Base-by-base conservation (phyloP, 2,888 invertebrate species). In the Lepidochrysops patricia region DNA sequence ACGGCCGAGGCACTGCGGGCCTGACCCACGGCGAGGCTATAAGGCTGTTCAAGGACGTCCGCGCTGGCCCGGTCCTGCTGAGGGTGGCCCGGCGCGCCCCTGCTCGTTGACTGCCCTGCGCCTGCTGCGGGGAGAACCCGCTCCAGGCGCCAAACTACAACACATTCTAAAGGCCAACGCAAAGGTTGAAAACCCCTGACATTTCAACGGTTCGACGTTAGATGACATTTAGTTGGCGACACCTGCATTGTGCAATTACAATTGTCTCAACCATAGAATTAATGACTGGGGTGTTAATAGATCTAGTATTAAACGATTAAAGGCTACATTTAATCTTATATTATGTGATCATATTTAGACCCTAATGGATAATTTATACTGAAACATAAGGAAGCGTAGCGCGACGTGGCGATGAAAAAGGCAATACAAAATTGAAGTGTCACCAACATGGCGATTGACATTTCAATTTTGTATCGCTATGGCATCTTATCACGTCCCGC, bases 11-110 rank as follows among this genome's bases (percentile, higher is more conserved):
- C 19, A 91, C 95, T 60, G 93, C 94, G 64, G 94, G 95, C 0
- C 88, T 94, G 75, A 94, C 94, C 0, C 94, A 95, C 76, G 92
- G 94, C 57, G 94, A 96, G 76, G 95, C 95, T 25, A 94, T 96
- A 68, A 90, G 93, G 64, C 91, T 95, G 67, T 95, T 96, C 82
- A 94, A 95, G 73, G 93, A 94, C 73, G 94, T 96, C 56, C 93
- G 94, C 72, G 91, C 92, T 1, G 96, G 95, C 0, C 92, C 94
- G 60, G 94, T 96, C 57, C 90, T 94, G 60, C 90, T 96, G 60
- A 92, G 94, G 61, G 92, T 94, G 52, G 92, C 93, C n/a, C 87
- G 95, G 23, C 74, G 88, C 0, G 73, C 85, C 0, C 80, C 82
- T 0, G 75, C 77, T 15, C 86, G 88, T 81, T 89, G 88, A 89